Percentiles rank a stretch among this genome's conserved stretches.
phyloP scores from a whole-genome alignment of 2,113 vertebrate species.

The Forbesichthys papilliferus region DNA sequence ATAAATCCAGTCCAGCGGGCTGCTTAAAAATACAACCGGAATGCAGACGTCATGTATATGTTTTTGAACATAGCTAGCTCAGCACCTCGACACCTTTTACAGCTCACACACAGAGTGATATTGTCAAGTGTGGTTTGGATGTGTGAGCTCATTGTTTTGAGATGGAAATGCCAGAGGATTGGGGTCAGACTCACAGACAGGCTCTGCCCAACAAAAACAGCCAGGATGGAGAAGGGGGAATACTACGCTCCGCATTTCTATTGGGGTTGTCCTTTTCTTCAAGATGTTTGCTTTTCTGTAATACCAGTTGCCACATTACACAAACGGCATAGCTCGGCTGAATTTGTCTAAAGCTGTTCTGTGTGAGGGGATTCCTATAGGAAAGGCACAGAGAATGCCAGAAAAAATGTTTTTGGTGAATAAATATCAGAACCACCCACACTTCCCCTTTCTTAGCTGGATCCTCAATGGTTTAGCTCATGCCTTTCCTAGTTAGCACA shows the following conservation, averaged over 20 bases:
- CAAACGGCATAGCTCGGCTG: constrained; percentile 2
- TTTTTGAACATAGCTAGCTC: constrained; percentile 50
- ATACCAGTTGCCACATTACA: constrained; percentile 17
- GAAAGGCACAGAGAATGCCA: constrained; percentile 42
- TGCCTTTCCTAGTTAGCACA: background rate
- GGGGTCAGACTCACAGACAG: constrained; percentile 47
- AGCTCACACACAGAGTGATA: constrained; percentile 49
- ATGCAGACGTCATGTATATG: constrained; percentile 58
- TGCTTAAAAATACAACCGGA: constrained; percentile 46
- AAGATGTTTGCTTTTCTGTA: constrained; percentile 16
- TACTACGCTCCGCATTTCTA: constrained; percentile 6
- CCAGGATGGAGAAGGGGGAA: constrained; percentile 4
- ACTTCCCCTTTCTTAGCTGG: constrained; percentile 18
- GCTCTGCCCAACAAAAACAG: constrained; percentile 24
- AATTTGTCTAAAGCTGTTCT: constrained; percentile 1
- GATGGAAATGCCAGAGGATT: constrained; percentile 69
- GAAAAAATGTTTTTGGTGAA: constrained; percentile 53
- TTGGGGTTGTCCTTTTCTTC: constrained; percentile 7
- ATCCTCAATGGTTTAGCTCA: background rate
- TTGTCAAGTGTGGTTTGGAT: constrained; percentile 61
- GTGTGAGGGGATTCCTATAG: constrained; percentile 33
- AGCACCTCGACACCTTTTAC: constrained; percentile 50
- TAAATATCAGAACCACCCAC: constrained; percentile 39
- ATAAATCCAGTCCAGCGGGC: constrained; percentile 37
- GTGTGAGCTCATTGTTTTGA: constrained; percentile 73